Evolutionary conservation across 2,888 invertebrate genomes (phyloP), one percentile per base, ranked within the genome.

Genomic region (Stegana nigrithorax): DNA sequence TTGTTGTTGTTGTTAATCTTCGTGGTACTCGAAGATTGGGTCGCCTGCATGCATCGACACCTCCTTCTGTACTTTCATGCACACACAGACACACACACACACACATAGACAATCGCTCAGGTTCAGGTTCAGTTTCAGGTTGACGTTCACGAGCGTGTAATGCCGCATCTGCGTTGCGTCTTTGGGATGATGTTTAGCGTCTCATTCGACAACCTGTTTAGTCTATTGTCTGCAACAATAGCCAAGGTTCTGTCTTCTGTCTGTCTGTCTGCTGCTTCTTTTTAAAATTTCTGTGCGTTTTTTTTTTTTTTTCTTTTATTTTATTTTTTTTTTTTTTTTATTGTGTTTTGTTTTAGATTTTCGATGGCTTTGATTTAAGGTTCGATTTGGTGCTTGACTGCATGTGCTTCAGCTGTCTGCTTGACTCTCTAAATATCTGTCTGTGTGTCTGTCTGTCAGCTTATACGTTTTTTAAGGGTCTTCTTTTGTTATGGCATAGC

Each of bases 1-100:
- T 76, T 77, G 21, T 79, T 78, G 75, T 79, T 77, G 64, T 64
- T 55, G 67, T 66, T 73, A 75, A 75, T 71, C 74, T 68, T 62
- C 68, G 65, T 65, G 68, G 67, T 59, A 68, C 68, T 68, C 61
- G 66, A 69, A 55, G 62, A 39, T 14, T n/a, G n/a, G n/a, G n/a
- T n/a, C 14, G 47, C 47, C 21, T n/a, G 21, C 53, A 55, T n/a
- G 53, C 53, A 55, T 55, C 36, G 53, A 55, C 53, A 55, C 53
- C 53, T 55, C 27, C 53, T 7, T 39, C 32, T 4, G 32, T 32
- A 32, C 32, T 4, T 5, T n/a, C n/a, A n/a, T n/a, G n/a, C n/a
- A n/a, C n/a, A n/a, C n/a, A n/a, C n/a, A n/a, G n/a, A n/a, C n/a
- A n/a, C n/a, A n/a, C n/a, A n/a, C n/a, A n/a, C n/a, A n/a, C n/a